A percentile compares a stretch with the other conserved stretches of the same genome.
Conservation (phyloP, 2,888 invertebrate species). For the Melolontha melolontha region DNA sequence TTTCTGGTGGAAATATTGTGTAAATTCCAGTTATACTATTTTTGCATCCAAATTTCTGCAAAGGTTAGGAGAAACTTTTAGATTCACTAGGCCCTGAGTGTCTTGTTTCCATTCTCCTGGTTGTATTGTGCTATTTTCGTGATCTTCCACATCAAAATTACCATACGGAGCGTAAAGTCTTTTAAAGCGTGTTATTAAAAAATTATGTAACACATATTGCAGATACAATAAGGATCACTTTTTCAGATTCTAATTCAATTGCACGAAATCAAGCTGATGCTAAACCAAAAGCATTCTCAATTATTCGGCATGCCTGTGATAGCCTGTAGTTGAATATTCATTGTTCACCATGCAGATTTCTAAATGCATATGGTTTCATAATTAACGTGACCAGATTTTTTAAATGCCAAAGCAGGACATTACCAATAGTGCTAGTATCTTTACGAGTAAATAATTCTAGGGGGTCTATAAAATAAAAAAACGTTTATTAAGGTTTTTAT, state of each 20-base stretch:
- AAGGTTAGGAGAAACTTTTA: conserved; percentile 33
- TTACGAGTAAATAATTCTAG: too few relatives aligned
- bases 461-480: too few relatives aligned
- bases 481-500: too few relatives aligned
- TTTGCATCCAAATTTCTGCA: conserved; percentile 37
- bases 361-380: conserved; percentile 37
- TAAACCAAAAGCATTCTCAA: conserved; percentile 34
- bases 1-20: conserved; percentile 43
- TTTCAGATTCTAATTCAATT: conserved; percentile 30
- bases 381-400: too few relatives aligned
- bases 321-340: conserved; percentile 23
- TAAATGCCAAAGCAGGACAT: too few relatives aligned
- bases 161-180: conserved; percentile 35
- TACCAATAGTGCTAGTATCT: too few relatives aligned
- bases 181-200: conserved; percentile 38
- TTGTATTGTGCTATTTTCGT: conserved; percentile 3
- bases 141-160: conserved; percentile 32
- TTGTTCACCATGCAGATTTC: conserved; percentile 34
- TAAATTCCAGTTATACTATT: conserved; percentile 41
- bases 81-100: conserved; percentile 4
- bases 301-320: not conserved
- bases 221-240: conserved; percentile 38
- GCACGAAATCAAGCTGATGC: conserved; percentile 26
- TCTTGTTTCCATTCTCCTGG: conserved; percentile 8
- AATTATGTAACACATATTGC: conserved; percentile 40